Conservation (phyloP, 1,140 invertebrate genomes). For the Zophobas atratus region DNA sequence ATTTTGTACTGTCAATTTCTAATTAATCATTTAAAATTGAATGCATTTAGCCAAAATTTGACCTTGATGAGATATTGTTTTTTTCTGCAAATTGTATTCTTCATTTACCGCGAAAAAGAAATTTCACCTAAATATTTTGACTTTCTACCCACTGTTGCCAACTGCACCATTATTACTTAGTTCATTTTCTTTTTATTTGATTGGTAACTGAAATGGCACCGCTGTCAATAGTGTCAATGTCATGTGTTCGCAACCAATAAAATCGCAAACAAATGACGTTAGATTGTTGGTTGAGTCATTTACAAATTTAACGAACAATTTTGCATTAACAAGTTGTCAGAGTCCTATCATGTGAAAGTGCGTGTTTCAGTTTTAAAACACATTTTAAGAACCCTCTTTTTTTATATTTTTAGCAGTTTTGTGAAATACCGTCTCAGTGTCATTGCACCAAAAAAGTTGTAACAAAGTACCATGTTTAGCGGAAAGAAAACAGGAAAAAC, state of each 20-base stretch:
- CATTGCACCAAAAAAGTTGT: background rate
- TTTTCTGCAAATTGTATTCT: too few relatives aligned
- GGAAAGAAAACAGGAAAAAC: constrained; percentile 68
- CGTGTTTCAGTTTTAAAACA: too few relatives aligned
- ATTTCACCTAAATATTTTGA: too few relatives aligned
- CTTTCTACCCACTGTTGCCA: too few relatives aligned
- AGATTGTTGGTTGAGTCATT: constrained; percentile 38
- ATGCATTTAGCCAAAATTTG: too few relatives aligned
- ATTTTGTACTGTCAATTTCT: too few relatives aligned
- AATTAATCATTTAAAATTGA: too few relatives aligned
- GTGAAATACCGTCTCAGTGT: background rate
- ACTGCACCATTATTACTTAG: too few relatives aligned
- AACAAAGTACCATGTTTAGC: constrained; percentile 45
- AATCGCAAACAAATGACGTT: constrained; percentile 9
- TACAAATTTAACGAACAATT: constrained; percentile 28
- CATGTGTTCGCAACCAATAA: constrained; percentile 36
- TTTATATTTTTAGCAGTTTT: background rate
- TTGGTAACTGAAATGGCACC: background rate
- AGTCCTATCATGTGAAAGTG: too few relatives aligned
- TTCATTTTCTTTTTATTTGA: background rate
- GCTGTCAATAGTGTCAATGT: background rate
- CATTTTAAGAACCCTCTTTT: constrained; percentile 3
- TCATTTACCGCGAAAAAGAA: too few relatives aligned
- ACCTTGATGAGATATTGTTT: too few relatives aligned
- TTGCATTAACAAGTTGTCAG: background rate